phyloP scores from a whole-genome alignment of 2,797 vertebrate genomes.

The Diplodus sargus region DNA sequence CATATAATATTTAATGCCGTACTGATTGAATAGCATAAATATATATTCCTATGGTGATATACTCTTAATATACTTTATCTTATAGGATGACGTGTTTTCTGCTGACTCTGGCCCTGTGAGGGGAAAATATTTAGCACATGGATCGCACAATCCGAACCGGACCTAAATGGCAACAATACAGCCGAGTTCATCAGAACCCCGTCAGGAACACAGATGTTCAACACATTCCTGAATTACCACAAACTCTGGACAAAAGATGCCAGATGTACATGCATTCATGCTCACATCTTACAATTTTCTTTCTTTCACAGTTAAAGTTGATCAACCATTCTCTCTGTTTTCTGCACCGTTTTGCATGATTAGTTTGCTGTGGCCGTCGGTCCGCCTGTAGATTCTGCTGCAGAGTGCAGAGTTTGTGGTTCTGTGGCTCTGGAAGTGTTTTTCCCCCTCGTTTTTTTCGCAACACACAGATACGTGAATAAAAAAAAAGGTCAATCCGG shows the following conservation, averaged over 20 bases:
- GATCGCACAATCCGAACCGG: slow-evolving; percentile 50
- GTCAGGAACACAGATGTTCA: slow-evolving; percentile 22
- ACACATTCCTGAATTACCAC: slow-evolving; percentile 16
- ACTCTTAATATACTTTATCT: slow-evolving; percentile 79
- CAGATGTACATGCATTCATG: slow-evolving; percentile 15
- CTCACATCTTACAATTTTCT: neutral
- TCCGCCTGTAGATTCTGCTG: slow-evolving; percentile 26
- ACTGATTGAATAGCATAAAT: slow-evolving; percentile 80
- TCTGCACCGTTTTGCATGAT: neutral
- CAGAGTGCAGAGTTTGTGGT: slow-evolving; percentile 27
- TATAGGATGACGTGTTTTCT: slow-evolving; percentile 73
- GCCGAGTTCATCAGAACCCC: slow-evolving; percentile 45
- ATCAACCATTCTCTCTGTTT: neutral
- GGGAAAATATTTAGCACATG: slow-evolving; percentile 45
- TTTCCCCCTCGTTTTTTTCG: neutral
- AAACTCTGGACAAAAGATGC: slow-evolving; percentile 15
- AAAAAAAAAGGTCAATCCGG: neutral
- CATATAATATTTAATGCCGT: slow-evolving; percentile 78
- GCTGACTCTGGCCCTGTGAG: slow-evolving; percentile 71
- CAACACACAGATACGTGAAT: neutral
- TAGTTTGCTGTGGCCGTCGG: slow-evolving; percentile 8
- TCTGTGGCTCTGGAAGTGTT: slow-evolving; percentile 57
- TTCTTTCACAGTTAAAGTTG: neutral
- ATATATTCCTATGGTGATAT: slow-evolving; percentile 84
- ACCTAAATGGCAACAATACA: slow-evolving; percentile 59